phyloP scores from a whole-genome alignment of 2,888 invertebrate species.

The Thyatira batis region DNA sequence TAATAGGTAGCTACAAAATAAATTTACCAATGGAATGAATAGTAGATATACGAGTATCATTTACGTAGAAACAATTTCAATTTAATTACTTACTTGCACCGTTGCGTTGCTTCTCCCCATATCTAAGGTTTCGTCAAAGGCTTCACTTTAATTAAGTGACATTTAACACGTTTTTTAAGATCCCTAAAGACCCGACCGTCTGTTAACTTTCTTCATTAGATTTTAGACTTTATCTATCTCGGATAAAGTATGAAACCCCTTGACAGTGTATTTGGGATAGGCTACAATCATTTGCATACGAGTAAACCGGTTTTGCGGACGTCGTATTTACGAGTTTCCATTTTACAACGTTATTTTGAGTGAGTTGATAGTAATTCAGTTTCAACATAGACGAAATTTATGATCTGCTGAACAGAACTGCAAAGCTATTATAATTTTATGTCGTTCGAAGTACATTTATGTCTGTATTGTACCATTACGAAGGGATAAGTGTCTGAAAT shows the following conservation, averaged over 20 bases:
- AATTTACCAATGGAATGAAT: no score
- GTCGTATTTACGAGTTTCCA: conserved; percentile 35
- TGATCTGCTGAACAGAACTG: not conserved
- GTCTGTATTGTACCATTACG: not conserved
- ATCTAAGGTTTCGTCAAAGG: conserved; percentile 67
- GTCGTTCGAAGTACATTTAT: not conserved
- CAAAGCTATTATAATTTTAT: not conserved
- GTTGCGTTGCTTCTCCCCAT: conserved; percentile 39
- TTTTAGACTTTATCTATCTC: conserved; percentile 40
- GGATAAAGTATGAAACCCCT: conserved; percentile 35
- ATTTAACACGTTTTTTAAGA: conserved; percentile 55
- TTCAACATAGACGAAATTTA: not conserved
- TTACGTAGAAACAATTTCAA: not conserved
- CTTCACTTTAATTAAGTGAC: conserved; percentile 72
- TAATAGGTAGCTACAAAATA: no score
- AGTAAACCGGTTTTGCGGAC: conserved; percentile 47
- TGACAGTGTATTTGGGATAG: conserved; percentile 31
- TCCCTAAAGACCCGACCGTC: conserved; percentile 20
- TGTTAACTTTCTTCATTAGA: conserved; percentile 20
- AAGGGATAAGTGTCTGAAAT: not conserved
- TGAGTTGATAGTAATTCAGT: not conserved
- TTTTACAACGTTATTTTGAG: conserved; percentile 11
- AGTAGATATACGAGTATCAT: not conserved
- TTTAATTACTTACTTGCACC: not conserved
- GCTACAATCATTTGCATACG: conserved; percentile 52